These are phyloP conservation scores for Erpornis zantholeuca DNA, from an alignment of 2,113 vertebrate genomes.

Conservation along the genomic window DNA sequence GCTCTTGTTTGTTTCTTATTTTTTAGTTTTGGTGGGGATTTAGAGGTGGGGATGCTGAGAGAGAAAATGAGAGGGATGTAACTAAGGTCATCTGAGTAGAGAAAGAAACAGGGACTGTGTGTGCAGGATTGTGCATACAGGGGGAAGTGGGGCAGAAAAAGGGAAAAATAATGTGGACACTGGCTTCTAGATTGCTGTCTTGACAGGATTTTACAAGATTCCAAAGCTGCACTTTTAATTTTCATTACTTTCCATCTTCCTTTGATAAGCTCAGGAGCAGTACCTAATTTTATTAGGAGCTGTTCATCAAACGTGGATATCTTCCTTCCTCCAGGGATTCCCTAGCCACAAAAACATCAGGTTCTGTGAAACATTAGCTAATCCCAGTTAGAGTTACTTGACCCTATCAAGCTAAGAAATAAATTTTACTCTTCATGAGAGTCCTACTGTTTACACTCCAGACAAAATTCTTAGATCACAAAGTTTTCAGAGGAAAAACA, in stretches of 20 bases:
- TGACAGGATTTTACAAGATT: conserved; percentile 65
- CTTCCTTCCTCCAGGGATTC: conserved; percentile 69
- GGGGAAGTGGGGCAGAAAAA: background rate
- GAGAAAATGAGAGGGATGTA: background rate
- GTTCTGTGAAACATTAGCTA: conserved; percentile 73
- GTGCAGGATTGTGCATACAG: background rate
- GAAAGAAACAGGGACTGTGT: background rate
- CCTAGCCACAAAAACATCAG: conserved; percentile 68
- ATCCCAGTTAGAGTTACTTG: conserved; percentile 69
- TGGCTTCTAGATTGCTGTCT: conserved; percentile 40
- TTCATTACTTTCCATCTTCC: conserved; percentile 72
- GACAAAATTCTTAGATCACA: conserved; percentile 63
- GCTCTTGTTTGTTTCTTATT: background rate
- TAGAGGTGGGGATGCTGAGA: background rate
- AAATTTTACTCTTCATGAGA: conserved; percentile 66
- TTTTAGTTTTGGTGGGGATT: background rate
- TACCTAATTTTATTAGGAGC: conserved; percentile 75
- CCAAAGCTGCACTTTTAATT: conserved; percentile 64
- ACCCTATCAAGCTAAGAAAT: conserved; percentile 67
- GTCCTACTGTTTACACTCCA: conserved; percentile 62
- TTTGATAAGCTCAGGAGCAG: conserved; percentile 68
- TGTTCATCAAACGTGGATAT: conserved; percentile 71
- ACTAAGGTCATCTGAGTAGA: background rate
- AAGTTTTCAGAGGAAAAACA: conserved; percentile 64
- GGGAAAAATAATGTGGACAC: conserved; percentile 15